Base-by-base conservation (phyloP, 2,888 invertebrate species). In the Leptopilina myrica region DNA sequence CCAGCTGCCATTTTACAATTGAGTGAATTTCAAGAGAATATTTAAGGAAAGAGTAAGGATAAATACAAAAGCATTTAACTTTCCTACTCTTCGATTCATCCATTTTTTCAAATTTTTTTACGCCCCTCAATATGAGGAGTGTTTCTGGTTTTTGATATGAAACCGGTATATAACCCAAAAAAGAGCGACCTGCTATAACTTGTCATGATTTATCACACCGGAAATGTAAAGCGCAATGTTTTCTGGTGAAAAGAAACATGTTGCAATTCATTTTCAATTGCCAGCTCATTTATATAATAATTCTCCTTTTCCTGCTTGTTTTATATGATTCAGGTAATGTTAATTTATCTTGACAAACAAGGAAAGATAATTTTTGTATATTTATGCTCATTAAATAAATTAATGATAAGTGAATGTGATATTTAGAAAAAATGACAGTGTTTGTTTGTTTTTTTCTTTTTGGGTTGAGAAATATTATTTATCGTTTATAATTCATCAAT, bases 1-100 rank as follows among this genome's bases (percentile, higher is more conserved):
- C 76, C 78, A 76, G 76, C 76, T 76, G 79, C 76, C 67, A 76
- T 66, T 76, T 76, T 65, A 66, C 62, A 65, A 59, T 66, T 66
- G 78, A 73, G 73, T 56, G 73, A 33, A 73, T 73, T 73, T n/a
- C 56, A 73, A 53, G 33, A 33, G 56, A 73, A 33, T 33, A 33
- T 33, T 33, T 33, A 33, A 33, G 33, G 56, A 56, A 26, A 7
- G 73, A 7, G 56, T 56, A 73, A 73, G 56, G 33, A 73, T 73
- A 73, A 73, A 73, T 73, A 73, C 56, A 56, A 56, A 53, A n/a
- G 56, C 40, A 26, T 73, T 73, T 73, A 73, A 73, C 73, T 33
- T 73, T 56, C 56, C 7, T 33, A 73, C 56, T 33, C 73, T 73
- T 73, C 33, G 56, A 73, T 73, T 73, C 56, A 73, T 33, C 73